Base-by-base conservation (phyloP, 2,113 vertebrate species). In the Poecile atricapillus region DNA sequence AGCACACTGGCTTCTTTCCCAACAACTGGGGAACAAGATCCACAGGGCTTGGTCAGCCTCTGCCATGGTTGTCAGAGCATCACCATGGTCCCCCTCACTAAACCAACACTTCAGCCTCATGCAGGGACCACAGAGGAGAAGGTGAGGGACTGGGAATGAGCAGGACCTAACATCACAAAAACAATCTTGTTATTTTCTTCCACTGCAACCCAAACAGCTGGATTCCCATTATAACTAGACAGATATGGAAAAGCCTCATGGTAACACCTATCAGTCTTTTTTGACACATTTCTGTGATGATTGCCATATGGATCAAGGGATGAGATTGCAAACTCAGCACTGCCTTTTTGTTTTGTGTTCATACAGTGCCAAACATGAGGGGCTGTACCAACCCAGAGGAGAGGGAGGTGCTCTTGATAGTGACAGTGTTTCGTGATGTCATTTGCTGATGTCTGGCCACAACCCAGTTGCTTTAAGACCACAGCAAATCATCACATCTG, bases 41-140 rank as follows among this genome's bases (percentile, higher is more conserved):
- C 30, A 52, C 10, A 13, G 64, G 25, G 59, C 16, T 65, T 2
- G 2, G 13, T 56, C 70, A 53, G 33, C 25, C 43, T 53, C 49
- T 60, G 21, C 20, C 2, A 0, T 1, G 2, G 50, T 7, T 69
- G 10, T 55, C 46, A 67, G 41, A 79, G n/a, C 75, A 49, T 60
- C 9, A 1, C n/a, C 8, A 3, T 12, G 21, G 5, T 43, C 28
- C n/a, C 14, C 22, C 53, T 67, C 2, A 0, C 35, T 47, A 22
- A 53, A 33, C 15, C n/a, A 56, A 11, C 10, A 31, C 19, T 83
- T 60, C 50, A 77, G n/a, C 37, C 25, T 81, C 2, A 1, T 2
- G 0, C 52, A 83, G 64, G 2, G 7, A 11, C 52, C 73, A 44
- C 15, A 28, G 31, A 60, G 6, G 11, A 65, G 73, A 37, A 56